phyloP scores from a whole-genome alignment of 2,888 invertebrate species.

The Lepidochrysops patricia region DNA sequence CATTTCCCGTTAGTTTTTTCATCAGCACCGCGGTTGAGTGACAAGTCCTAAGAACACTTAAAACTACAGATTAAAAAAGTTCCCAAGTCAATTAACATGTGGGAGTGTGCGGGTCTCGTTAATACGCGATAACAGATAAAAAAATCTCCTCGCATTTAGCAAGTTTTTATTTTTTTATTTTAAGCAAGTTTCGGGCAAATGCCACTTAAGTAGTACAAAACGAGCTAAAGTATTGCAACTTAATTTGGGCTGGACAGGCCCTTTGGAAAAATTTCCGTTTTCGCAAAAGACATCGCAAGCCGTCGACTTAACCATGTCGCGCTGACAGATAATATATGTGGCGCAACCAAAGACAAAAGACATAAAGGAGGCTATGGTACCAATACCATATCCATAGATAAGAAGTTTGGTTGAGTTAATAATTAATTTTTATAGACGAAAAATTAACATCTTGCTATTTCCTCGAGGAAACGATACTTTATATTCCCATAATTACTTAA shows the following conservation, averaged over 20 bases:
- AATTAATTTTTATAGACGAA: too few species aligned
- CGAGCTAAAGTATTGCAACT: conserved; percentile 4
- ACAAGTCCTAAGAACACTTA: not conserved
- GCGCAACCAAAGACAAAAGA: too few species aligned
- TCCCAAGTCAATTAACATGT: conserved; percentile 11
- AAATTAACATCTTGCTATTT: too few species aligned
- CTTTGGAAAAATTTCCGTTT: not conserved
- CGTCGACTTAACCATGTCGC: too few species aligned
- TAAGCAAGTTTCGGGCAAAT: not conserved
- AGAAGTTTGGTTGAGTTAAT: too few species aligned
- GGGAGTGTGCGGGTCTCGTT: not conserved
- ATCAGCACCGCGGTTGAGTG: not conserved
- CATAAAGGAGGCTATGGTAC: too few species aligned
- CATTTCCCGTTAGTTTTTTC: conserved; percentile 1
- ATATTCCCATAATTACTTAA: too few species aligned
- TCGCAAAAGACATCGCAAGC: not conserved
- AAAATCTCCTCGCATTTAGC: not conserved
- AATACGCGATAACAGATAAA: conserved; percentile 6
- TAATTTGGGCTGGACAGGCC: not conserved
- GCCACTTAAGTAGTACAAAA: not conserved
- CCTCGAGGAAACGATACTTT: too few species aligned
- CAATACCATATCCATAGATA: too few species aligned
- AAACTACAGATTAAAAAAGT: conserved; percentile 5
- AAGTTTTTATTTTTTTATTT: not conserved
- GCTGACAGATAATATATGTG: too few species aligned